These are phyloP conservation scores for Machaerirhynchus nigripectus DNA, from an alignment of 2,113 vertebrate genomes.

Conservation along the genomic window DNA sequence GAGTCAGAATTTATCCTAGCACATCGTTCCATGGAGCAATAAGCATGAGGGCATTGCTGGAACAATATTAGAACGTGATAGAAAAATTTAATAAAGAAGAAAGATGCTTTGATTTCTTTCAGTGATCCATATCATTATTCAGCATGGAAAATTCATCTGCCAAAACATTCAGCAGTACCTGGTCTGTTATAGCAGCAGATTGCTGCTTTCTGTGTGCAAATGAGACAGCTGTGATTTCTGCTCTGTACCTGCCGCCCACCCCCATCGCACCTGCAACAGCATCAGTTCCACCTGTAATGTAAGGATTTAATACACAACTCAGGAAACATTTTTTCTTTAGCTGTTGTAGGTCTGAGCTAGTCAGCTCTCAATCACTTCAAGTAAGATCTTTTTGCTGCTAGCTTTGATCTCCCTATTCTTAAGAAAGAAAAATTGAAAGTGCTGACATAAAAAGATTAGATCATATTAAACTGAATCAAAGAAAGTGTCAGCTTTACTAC, in stretches of 20 bases:
- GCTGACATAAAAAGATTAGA: slow-evolving; percentile 31
- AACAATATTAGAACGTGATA: not conserved
- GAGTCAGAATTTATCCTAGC: not conserved
- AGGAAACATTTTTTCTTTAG: not conserved
- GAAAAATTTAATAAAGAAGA: not conserved
- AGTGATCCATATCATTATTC: not conserved
- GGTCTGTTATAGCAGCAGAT: not conserved
- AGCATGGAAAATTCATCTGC: not conserved
- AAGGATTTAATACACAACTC: not conserved
- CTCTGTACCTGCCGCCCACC: not conserved
- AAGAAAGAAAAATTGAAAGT: not conserved
- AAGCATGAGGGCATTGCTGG: not conserved
- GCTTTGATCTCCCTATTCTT: not conserved
- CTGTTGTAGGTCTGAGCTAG: not conserved
- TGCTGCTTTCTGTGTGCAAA: not conserved
- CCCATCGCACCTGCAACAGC: not conserved
- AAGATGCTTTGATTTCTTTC: not conserved
- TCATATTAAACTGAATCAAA: slow-evolving; percentile 18
- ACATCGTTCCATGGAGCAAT: not conserved
- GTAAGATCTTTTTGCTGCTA: not conserved
- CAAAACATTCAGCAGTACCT: not conserved
- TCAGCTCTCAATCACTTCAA: not conserved
- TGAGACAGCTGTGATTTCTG: not conserved
- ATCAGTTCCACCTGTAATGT: not conserved
- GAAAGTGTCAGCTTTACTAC: not conserved